phyloP scores from a whole-genome alignment of 2,797 vertebrate species.

The Rachycentron canadum region DNA sequence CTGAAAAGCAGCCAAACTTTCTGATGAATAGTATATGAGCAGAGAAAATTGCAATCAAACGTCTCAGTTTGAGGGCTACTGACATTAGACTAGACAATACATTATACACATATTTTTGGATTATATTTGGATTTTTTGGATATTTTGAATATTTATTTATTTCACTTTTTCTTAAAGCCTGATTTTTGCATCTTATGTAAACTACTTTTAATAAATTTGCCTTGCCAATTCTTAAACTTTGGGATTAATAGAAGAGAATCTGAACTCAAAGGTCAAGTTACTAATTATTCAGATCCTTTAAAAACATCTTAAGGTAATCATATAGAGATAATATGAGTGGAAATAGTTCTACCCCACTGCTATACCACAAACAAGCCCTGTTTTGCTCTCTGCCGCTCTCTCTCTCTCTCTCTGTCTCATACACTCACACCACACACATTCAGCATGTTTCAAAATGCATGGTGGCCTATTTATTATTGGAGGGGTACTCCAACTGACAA shows the following conservation, averaged over 20 bases:
- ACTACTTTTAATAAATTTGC: not conserved
- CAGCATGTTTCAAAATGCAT: conserved; percentile 77
- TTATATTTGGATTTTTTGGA: not conserved
- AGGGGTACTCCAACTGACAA: conserved; percentile 84
- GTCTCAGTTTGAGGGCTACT: conserved; percentile 16
- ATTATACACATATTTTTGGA: too few species aligned
- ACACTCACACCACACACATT: conserved; percentile 69
- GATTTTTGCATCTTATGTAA: not conserved
- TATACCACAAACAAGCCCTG: conserved; percentile 56
- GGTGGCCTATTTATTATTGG: conserved; percentile 87
- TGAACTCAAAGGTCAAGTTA: conserved; percentile 5
- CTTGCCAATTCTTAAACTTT: conserved; percentile 11
- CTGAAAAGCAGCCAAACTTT: conserved; percentile 26
- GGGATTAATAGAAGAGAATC: not conserved
- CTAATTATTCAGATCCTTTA: conserved; percentile 1
- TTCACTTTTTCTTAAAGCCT: not conserved
- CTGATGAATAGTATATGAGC: conserved; percentile 15
- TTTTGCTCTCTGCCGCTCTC: conserved; percentile 45
- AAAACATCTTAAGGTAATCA: conserved; percentile 13
- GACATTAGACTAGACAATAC: too few species aligned
- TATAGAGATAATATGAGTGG: conserved; percentile 45
- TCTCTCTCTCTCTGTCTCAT: conserved; percentile 21
- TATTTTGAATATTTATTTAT: not conserved
- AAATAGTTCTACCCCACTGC: conserved; percentile 62
- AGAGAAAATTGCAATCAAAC: conserved; percentile 6